Evolutionary conservation across 2,113 vertebrate genomes (phyloP).

Genomic region (Erinaceus europaeus): DNA sequence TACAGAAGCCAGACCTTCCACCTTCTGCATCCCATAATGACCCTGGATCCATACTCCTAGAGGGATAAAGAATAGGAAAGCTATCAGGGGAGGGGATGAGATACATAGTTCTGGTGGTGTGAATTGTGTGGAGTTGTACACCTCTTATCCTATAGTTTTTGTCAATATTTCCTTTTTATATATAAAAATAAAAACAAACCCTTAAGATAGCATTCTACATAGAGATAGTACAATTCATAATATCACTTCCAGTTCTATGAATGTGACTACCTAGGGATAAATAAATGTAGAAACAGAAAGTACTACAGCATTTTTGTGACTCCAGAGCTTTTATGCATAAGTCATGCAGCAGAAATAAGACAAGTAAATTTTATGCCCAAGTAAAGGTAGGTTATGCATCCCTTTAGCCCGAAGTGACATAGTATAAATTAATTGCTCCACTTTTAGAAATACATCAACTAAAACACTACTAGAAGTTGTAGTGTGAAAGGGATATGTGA

Average conservation of each 20-base stretch:
- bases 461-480: constrained; percentile 33
- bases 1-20: no score
- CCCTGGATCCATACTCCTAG: no score
- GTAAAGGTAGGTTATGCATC: constrained; percentile 56
- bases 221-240: neutral
- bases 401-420: constrained; percentile 55
- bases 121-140: no score
- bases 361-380: constrained; percentile 57
- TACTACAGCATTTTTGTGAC: constrained; percentile 63
- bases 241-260: constrained; percentile 24
- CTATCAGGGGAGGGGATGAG: no score
- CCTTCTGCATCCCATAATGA: no score
- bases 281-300: constrained; percentile 69
- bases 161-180: neutral
- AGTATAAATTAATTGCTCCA: constrained; percentile 51
- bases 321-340: constrained; percentile 60
- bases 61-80: no score
- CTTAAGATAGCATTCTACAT: constrained; percentile 2
- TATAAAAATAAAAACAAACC: no score
- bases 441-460: constrained; percentile 66
- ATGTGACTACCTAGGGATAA: constrained; percentile 57
- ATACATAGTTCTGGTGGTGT: no score
- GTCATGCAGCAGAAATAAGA: constrained; percentile 58
- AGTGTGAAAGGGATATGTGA: neutral
- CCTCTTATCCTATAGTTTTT: no score